Conservation (phyloP, 2,888 invertebrate genomes). For the Gryllus longicercus region DNA sequence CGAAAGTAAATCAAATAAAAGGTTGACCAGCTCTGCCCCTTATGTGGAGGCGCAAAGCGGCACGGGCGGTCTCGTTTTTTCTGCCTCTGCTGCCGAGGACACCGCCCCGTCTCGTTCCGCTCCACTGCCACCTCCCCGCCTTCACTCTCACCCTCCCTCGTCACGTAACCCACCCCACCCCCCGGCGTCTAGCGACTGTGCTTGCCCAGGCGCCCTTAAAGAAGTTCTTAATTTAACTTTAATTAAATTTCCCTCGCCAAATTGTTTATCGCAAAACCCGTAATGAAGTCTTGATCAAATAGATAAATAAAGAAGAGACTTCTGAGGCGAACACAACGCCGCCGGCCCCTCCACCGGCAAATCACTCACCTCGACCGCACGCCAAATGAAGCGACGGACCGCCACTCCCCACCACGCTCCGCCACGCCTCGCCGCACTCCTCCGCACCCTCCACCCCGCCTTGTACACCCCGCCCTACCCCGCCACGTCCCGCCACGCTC, state of each 20-base stretch:
- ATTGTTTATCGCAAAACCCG: conserved; percentile 1
- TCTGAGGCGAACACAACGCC: neutral
- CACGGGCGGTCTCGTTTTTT: too few species aligned
- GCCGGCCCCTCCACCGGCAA: neutral
- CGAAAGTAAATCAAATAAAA: too few species aligned
- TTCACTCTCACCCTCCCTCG: neutral
- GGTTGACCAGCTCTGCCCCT: too few species aligned
- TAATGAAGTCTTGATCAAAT: conserved; percentile 17
- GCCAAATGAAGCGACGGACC: too few species aligned
- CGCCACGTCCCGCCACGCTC: too few species aligned
- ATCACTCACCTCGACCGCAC: too few species aligned
- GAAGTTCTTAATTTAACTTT: conserved; percentile 4
- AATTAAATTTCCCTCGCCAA: conserved; percentile 17
- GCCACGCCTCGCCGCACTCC: too few species aligned
- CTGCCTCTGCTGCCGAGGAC: too few species aligned
- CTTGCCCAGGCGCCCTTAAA: neutral
- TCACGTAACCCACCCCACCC: neutral
- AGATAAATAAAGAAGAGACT: conserved; percentile 1
- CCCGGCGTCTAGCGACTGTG: neutral
- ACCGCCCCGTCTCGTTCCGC: too few species aligned
- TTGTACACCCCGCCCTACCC: too few species aligned
- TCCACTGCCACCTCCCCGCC: neutral
- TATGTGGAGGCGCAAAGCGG: too few species aligned
- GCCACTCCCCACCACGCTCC: neutral
- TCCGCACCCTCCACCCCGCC: too few species aligned